phyloP scores from a whole-genome alignment of 2,888 invertebrate genomes.

The Cremastobaeus sp. region DNA sequence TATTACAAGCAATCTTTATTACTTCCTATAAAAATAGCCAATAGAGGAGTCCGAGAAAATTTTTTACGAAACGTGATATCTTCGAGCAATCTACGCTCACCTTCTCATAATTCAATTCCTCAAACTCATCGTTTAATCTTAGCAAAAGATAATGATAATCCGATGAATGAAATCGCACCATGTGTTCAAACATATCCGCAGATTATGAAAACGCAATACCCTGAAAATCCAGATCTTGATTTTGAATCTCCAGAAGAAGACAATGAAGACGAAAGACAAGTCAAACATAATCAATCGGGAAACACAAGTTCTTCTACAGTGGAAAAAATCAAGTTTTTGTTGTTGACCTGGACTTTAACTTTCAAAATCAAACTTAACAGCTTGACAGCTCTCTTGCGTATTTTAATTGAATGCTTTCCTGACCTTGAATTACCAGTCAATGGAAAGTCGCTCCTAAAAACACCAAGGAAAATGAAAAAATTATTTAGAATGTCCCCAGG shows the following conservation, averaged over 20 bases:
- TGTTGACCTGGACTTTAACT: slow-evolving; percentile 6
- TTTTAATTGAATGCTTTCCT: slow-evolving; percentile 9
- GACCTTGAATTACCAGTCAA: slow-evolving; percentile 2
- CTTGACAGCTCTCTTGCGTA: slow-evolving; percentile 1
- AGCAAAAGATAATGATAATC: no score
- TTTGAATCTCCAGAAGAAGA: no score
- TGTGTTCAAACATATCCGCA: no score
- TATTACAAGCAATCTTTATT: not conserved
- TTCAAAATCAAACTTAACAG: slow-evolving; percentile 13
- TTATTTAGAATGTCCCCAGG: slow-evolving; percentile 4
- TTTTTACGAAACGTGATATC: not conserved
- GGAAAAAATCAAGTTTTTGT: slow-evolving; percentile 3
- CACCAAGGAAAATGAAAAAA: not conserved
- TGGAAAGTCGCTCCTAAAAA: slow-evolving; percentile 9
- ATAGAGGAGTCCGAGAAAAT: no score
- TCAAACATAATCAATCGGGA: no score
- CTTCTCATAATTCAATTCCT: not conserved
- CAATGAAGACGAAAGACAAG: no score
- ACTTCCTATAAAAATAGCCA: not conserved
- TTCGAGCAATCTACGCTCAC: not conserved
- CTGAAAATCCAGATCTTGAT: no score
- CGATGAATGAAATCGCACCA: no score
- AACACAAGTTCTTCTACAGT: not conserved
- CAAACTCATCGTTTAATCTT: not conserved
- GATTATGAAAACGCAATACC: no score